Base-by-base conservation (phyloP, 2,113 vertebrate genomes). In the Zeus faber region DNA sequence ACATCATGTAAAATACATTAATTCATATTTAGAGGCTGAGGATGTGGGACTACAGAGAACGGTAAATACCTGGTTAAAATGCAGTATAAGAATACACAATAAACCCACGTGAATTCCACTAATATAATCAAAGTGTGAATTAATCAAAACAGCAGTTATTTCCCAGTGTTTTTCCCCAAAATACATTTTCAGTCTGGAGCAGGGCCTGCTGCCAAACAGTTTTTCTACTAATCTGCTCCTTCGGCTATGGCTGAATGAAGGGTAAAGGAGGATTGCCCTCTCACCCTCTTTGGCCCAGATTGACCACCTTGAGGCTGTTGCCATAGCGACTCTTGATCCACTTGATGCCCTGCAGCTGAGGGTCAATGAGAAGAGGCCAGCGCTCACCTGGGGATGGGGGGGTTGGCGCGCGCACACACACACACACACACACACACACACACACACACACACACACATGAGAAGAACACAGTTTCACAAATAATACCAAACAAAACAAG, bases 291-390 rank as follows among this genome's bases (percentile, higher is more conserved):
- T 90, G 78, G 11, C 80, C 85, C 14, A 92, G 77, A 67, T 54
- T 89, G 74, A 79, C 70, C 57, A 89, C 86, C 82, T 88, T 79
- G 44, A 91, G 81, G 70, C 64, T 29, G 72, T 58, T 87, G 33
- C 85, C 76, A 54, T 77, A 77, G 79, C 84, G 89, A 74, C 81
- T 86, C 85, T 92, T 91, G 74, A 92, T 76, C 87, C 88, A 85
- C 69, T 89, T 93, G 62, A 91, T 87, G 49, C 90, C 84, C 66
- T 87, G 87, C 8, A 81, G 76, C 73, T 89, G 88, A 27, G 88
- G 82, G 70, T 88, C 92, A 54, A 89, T 90, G 54, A 88, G 82
- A n/a, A 89, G 84, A 55, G 89, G 87, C 86, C 89, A 89, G 1
- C 70, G 74, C 69, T 92, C 85, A 62, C 85, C 85, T 87, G 51